Conservation (phyloP, 2,113 vertebrate genomes). For the Epinephelus moara region DNA sequence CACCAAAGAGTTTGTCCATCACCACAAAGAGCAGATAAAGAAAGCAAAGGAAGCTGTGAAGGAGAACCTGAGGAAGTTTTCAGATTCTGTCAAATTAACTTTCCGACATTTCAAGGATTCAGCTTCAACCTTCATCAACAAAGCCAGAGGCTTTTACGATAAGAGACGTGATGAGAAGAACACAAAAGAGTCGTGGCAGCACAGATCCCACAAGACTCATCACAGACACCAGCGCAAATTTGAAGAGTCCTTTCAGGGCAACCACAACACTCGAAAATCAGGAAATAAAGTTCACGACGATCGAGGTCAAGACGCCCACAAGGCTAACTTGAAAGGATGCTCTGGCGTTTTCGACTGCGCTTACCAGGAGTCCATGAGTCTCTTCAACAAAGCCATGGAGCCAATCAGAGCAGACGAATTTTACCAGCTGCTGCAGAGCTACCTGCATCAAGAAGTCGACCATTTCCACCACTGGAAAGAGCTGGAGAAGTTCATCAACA, state of each 20-base stretch:
- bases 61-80: slow-evolving; percentile 96
- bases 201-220: slow-evolving; percentile 69
- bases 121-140: slow-evolving; percentile 90
- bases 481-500: slow-evolving; percentile 90
- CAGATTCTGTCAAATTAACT: slow-evolving; percentile 95
- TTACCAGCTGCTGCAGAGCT: slow-evolving; percentile 89
- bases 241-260: slow-evolving; percentile 68
- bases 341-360: slow-evolving; percentile 90
- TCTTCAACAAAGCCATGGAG: slow-evolving; percentile 89
- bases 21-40: slow-evolving; percentile 98
- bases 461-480: slow-evolving; percentile 95
- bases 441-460: slow-evolving; percentile 90
- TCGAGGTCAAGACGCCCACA: slow-evolving; percentile 56
- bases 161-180: slow-evolving; percentile 71
- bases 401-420: slow-evolving; percentile 93
- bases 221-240: slow-evolving; percentile 71
- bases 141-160: slow-evolving; percentile 82
- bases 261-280: slow-evolving; percentile 76
- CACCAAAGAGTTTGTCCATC: slow-evolving; percentile 96
- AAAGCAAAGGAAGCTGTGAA: slow-evolving; percentile 98
- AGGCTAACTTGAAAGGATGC: slow-evolving; percentile 84
- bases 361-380: slow-evolving; percentile 88
- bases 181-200: slow-evolving; percentile 71
- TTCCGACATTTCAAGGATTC: slow-evolving; percentile 95
- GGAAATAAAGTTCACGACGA: slow-evolving; percentile 68